Conservation (phyloP, 2,888 invertebrate species). For the Drosophila emarginata region DNA sequence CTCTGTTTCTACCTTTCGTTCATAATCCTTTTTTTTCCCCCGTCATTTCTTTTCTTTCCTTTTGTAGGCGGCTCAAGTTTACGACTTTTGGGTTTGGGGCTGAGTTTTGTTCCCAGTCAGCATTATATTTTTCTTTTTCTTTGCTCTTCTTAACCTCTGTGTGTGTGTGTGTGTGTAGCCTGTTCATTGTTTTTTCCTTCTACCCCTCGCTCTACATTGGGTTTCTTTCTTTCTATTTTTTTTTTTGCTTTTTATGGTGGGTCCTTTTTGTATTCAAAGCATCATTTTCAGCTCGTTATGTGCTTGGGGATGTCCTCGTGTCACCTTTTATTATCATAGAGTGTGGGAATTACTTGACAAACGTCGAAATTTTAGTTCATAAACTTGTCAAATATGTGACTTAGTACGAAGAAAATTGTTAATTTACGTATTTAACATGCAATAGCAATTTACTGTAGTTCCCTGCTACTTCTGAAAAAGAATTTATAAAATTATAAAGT, state of each 20-base stretch:
- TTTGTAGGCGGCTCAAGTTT: constrained; percentile 52
- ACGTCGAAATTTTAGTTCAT: background rate
- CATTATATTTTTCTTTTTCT: constrained; percentile 44
- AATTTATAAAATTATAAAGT: no score
- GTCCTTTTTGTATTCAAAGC: constrained; percentile 49
- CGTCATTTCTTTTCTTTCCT: constrained; percentile 9
- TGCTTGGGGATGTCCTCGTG: constrained; percentile 30
- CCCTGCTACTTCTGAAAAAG: no score
- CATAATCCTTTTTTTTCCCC: constrained; percentile 56
- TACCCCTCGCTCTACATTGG: constrained; percentile 7
- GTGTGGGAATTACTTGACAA: background rate
- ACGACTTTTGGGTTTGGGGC: constrained; percentile 34
- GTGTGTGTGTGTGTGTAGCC: constrained; percentile 23
- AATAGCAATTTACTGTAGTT: no score
- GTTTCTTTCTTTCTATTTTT: constrained; percentile 12
- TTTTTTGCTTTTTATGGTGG: constrained; percentile 33
- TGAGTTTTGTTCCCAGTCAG: constrained; percentile 28
- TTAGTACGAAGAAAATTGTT: no score
- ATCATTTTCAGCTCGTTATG: constrained; percentile 55
- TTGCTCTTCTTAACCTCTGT: constrained; percentile 27
- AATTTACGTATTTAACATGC: no score
- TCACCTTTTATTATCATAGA: constrained; percentile 4
- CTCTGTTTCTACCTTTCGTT: constrained; percentile 38
- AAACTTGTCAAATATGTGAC: background rate
- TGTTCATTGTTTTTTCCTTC: constrained; percentile 49